Evolutionary conservation across 2,797 vertebrate species (phyloP).

Genomic region (Coregonus suidteri): DNA sequence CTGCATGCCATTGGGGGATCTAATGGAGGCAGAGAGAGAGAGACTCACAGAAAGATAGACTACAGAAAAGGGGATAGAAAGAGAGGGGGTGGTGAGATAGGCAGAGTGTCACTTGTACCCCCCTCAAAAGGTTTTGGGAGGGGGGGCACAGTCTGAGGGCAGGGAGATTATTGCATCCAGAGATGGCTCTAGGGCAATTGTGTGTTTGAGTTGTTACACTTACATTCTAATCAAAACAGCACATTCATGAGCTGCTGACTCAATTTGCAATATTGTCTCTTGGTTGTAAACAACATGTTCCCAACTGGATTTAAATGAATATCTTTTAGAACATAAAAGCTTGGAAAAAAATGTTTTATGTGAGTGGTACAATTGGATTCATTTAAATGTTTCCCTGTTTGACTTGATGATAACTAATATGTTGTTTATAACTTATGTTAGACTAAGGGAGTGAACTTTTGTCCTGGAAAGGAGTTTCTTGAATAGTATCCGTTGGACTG

Average conservation of each 20-base stretch:
- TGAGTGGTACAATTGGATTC: constrained; percentile 28
- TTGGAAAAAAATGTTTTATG: constrained; percentile 52
- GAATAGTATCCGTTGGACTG: not conserved
- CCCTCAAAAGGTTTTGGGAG: constrained; percentile 21
- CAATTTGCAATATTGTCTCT: constrained; percentile 65
- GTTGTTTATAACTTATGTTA: not conserved
- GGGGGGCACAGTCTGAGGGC: constrained; percentile 61
- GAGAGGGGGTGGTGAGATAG: constrained; percentile 13
- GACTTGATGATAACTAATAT: too few relatives aligned
- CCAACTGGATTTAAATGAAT: constrained; percentile 56
- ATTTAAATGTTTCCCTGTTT: too few relatives aligned
- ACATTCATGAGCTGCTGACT: constrained; percentile 62
- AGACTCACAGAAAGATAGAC: constrained; percentile 42
- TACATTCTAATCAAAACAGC: constrained; percentile 16
- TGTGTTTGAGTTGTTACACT: constrained; percentile 66
- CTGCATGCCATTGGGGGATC: constrained; percentile 70
- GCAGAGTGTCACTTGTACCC: constrained; percentile 38
- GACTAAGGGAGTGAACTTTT: not conserved
- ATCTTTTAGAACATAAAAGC: constrained; percentile 38
- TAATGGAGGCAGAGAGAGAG: constrained; percentile 60
- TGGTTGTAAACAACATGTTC: constrained; percentile 64
- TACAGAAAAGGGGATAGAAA: constrained; percentile 19
- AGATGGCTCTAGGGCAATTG: constrained; percentile 72
- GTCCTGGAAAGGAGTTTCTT: not conserved
- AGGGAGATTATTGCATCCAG: constrained; percentile 67